Evolutionary conservation across 2,797 vertebrate genomes (phyloP).

Genomic region (Malurus leucopterus): DNA sequence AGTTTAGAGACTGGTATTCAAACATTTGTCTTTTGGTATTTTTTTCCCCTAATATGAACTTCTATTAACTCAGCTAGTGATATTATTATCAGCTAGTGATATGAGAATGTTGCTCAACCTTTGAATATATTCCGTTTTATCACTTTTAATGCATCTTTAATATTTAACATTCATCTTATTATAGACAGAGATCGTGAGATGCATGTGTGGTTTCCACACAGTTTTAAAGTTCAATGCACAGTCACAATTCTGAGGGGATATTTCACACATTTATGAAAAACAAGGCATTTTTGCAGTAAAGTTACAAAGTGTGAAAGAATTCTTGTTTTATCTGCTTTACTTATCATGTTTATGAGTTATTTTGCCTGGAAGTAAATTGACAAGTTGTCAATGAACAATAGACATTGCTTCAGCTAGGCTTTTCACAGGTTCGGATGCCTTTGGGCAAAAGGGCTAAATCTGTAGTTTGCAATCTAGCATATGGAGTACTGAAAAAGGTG

Average conservation of each 20-base stretch:
- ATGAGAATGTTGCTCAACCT: conserved; percentile 58
- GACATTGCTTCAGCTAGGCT: conserved; percentile 79
- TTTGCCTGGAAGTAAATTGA: conserved; percentile 85
- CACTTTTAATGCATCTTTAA: conserved; percentile 74
- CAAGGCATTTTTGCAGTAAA: conserved; percentile 75
- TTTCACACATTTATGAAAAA: conserved; percentile 78
- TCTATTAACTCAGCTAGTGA: conserved; percentile 60
- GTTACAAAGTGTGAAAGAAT: conserved; percentile 81
- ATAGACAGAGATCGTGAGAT: conserved; percentile 65
- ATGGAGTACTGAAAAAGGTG: conserved; percentile 75
- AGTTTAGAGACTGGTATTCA: conserved; percentile 51
- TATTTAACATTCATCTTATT: conserved; percentile 78
- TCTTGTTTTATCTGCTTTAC: conserved; percentile 82
- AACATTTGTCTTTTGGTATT: conserved; percentile 60
- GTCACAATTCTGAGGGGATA: conserved; percentile 77
- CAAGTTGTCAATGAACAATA: conserved; percentile 84
- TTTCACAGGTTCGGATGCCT: conserved; percentile 86
- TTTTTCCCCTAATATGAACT: conserved; percentile 59
- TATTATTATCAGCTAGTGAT: conserved; percentile 30
- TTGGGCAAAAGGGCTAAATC: conserved; percentile 81
- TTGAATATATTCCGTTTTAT: conserved; percentile 72
- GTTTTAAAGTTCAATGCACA: conserved; percentile 80
- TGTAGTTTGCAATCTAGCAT: conserved; percentile 78
- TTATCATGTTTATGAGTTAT: conserved; percentile 81
- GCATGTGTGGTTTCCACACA: conserved; percentile 64